Conservation (phyloP, 2,888 invertebrate genomes). For the Andrena praecox region DNA sequence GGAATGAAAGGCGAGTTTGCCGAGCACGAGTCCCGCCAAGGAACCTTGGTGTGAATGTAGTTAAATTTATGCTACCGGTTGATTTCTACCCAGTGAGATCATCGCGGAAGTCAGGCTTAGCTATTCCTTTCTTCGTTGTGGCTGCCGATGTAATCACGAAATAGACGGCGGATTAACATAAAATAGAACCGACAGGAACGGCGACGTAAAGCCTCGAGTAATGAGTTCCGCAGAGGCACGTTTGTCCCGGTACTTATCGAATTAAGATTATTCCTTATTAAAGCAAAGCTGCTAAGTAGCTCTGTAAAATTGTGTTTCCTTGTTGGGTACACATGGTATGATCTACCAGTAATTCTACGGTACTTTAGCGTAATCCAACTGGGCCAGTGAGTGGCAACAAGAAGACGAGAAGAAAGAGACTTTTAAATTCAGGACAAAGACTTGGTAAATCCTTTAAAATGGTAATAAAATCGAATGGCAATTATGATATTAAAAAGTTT, state of each 20-base stretch:
- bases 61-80: conserved; percentile 40
- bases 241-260: background rate
- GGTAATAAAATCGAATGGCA: too few species aligned
- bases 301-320: background rate
- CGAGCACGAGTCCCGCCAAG: background rate
- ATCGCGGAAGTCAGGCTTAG: conserved; percentile 55
- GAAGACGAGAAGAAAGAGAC: background rate
- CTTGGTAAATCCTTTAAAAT: too few species aligned
- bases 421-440: background rate
- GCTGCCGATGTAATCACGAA: conserved; percentile 27
- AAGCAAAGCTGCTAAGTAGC: background rate
- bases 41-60: conserved; percentile 42
- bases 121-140: conserved; percentile 53
- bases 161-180: conserved; percentile 31
- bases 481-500: too few species aligned
- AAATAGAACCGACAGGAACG: conserved; percentile 31
- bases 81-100: conserved; percentile 55
- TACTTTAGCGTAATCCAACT: background rate
- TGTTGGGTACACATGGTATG: background rate
- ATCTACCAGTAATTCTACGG: background rate
- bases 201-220: conserved; percentile 8
- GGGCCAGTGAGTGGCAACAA: background rate
- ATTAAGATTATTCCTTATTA: background rate
- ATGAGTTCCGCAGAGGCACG: conserved; percentile 17
- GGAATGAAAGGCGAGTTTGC: conserved; percentile 11